A percentile compares a stretch with the other conserved stretches of the same genome.
These are phyloP conservation scores for Tupiocoris notatus DNA, from an alignment of 2,888 invertebrate species.

Conservation along the genomic window DNA sequence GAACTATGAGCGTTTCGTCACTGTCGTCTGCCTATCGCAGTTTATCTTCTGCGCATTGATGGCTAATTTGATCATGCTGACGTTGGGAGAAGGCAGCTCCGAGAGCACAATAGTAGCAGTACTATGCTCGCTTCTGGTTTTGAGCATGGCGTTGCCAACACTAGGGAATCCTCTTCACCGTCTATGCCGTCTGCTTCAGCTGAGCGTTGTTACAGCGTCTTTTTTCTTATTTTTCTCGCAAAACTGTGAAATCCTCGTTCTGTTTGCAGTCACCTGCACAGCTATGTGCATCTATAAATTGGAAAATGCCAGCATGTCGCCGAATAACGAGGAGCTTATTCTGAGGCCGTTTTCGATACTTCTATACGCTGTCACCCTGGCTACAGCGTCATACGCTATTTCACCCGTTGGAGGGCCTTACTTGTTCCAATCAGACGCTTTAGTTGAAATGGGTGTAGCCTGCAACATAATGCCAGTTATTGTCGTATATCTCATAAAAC, in stretches of 20 bases:
- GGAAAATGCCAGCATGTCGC: background rate
- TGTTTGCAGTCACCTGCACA: background rate
- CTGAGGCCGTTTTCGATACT: background rate
- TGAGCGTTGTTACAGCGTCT: background rate
- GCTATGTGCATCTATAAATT: background rate
- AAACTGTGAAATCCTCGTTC: background rate
- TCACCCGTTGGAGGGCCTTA: background rate
- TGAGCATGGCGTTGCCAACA: background rate
- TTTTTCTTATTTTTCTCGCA: background rate
- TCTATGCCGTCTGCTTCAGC: background rate
- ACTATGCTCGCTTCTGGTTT: background rate
- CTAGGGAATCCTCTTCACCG: background rate
- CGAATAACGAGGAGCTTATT: background rate
- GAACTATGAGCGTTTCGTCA: background rate
- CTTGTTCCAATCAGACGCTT: background rate
- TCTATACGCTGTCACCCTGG: background rate
- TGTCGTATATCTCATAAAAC: background rate
- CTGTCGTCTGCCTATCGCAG: background rate
- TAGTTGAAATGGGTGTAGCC: background rate
- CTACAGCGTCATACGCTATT: background rate
- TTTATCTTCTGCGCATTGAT: background rate
- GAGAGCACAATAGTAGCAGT: background rate
- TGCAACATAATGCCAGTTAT: background rate
- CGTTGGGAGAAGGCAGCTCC: background rate
- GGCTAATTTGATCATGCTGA: background rate